Base-by-base conservation (phyloP, 1,140 invertebrate species). In the Drosophila biarmipes region DNA sequence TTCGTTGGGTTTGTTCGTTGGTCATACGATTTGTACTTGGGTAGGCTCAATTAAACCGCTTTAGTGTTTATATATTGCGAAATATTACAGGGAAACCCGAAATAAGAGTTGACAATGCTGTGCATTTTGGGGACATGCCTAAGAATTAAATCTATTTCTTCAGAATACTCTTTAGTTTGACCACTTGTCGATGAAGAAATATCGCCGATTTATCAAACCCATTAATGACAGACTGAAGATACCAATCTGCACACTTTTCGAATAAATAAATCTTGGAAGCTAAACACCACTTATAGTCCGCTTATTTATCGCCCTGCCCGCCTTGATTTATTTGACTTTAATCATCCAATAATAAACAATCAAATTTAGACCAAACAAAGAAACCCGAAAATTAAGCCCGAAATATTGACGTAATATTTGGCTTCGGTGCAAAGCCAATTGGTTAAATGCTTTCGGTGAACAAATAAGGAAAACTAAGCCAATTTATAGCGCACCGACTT, bases 21-120 rank as follows among this genome's bases (percentile, higher is more conserved):
- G 27, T 64, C 56, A 66, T 49, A 37, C 54, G 53, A 52, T 29
- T 49, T 62, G 48, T 59, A 37, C 49, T 38, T 24, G 37, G 53
- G 45, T 63, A 62, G 61, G 59, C 42, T 76, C 79, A 87, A 87
- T 87, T 89, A 80, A 71, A 31, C 19, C 34, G 46, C 51, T 57
- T 53, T 37, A 66, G 34, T 46, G 46, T 43, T 57, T 55, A 31
- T 55, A 72, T 15, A 51, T 45, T 38, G 19, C 21, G 11, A 68
- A 68, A 69, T 54, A 34, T 55, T 37, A 29, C 34, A 35, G 29
- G 17, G 4, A 12, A 38, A 37, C 11, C 24, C 24, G 5, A 53
- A 53, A 34, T 6, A 27, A 53, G 12, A 19, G 6, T 15, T 38
- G 38, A 38, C n/a, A 17, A 40, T 17, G 1, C n/a, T n/a, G 14